Base-by-base conservation (phyloP, 1,140 invertebrate species). In the Eubasilissa regina region DNA sequence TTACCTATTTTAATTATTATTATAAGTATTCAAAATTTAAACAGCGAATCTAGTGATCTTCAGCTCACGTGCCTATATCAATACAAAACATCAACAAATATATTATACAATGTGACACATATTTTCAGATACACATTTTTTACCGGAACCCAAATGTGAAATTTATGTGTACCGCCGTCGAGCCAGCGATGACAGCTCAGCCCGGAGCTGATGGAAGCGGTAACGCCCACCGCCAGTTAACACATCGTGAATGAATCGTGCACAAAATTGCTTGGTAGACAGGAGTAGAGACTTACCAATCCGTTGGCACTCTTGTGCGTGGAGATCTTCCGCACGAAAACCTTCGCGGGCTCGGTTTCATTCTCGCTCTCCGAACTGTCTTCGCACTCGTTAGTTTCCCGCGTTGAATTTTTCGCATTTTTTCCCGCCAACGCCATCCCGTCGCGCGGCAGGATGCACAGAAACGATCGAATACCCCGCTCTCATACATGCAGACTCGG, bases 321-420 rank as follows among this genome's bases (percentile, higher is more conserved):
- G 70, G 92, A 93, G 83, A 93, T 89, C 83, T 91, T 89, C 85
- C 92, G 87, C 83, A 92, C 92, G 85, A 93, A 93, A 78, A 91
- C 91, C 85, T 87, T 90, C 48, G 91, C 91, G 79, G 92, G 92
- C 84, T 93, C 92, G 17, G 90, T 89, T 86, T 94, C 93, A 77
- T 90, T 91, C 86, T 94, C 93, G 84, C 92, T 93, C 83, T 93
- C 92, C 58, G 90, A 91, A 78, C 92, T 91, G 72, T 91, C 56
- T 11, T 75, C 73, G 55, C 73, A 75, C 8, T 12, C 21, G 53
- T 44, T 43, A 4, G 73, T 70, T 19, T 48, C 66, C 66, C 66
- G 66, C 43, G 43, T 48, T 0, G 66, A 11, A 21, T 19, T 21
- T 48, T 70, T 35, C 17, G 45, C 25, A 64, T 17, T n/a, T 13